A percentile compares a stretch with the other conserved stretches of the same genome.
Evolutionary conservation across 35 echinoderm and acorn worm species (phyloP).

Genomic region (Hemicentrotus pulcherrimus): DNA sequence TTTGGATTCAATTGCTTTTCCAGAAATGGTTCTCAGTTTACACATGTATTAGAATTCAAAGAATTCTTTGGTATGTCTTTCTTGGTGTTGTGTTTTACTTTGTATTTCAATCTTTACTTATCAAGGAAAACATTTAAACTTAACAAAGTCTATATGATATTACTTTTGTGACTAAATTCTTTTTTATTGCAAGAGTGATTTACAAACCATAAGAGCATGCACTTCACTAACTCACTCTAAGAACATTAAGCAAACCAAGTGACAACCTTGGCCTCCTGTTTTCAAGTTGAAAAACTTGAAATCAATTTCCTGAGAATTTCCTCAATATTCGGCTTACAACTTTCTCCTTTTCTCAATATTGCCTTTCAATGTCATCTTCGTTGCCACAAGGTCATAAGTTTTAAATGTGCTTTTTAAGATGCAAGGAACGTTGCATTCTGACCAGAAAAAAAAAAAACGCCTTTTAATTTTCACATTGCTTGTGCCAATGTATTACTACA

Average conservation of each 20-base stretch:
- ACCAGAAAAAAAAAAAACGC: background rate
- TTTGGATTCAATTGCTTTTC: background rate
- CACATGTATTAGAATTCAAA: background rate
- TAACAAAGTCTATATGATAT: no score
- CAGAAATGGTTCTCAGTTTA: background rate
- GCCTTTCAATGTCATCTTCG: background rate
- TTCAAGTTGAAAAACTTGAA: background rate
- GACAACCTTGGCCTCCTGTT: background rate
- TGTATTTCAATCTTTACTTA: background rate
- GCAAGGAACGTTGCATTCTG: background rate
- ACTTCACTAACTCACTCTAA: background rate
- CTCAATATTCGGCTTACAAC: background rate
- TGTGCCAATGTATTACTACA: background rate
- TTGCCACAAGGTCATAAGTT: background rate
- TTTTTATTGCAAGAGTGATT: no score
- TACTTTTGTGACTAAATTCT: no score
- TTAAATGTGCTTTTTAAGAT: background rate
- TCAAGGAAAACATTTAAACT: no score
- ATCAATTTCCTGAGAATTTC: conserved; percentile 19
- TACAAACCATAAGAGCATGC: background rate
- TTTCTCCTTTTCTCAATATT: background rate
- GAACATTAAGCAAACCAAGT: background rate
- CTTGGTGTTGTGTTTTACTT: background rate
- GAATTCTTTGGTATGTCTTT: background rate
- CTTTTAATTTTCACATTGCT: background rate